Evolutionary conservation across 2,888 invertebrate species (phyloP), one percentile per base, ranked within the genome.

Genomic region (Thereva nobilitata): DNA sequence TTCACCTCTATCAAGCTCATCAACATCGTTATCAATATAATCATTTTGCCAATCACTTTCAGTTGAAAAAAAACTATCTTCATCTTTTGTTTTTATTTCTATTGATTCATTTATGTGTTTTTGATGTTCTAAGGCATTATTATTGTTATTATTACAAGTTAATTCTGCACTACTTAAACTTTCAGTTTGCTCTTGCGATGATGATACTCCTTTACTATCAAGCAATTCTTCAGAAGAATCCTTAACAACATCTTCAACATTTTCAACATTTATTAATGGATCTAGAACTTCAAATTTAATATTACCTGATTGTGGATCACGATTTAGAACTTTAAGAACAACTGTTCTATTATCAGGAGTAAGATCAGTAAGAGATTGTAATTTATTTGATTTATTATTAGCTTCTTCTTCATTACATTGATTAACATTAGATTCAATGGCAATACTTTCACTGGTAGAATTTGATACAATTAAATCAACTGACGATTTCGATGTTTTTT

Each of bases 241-340:
- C 23, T 42, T 37, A 6, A 64, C 64, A 12, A 54, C 64, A 9
- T 41, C 53, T 37, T 64, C 35, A 10, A 64, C 45, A 12, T 64
- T 64, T 35, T 64, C 64, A 47, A 37, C 37, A n/a, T 54, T 44
- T 23, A 64, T 55, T 4, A 64, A 9, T 1, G 64, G 64, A 47
- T 64, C 54, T 40, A 64, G 47, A 2, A 64, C 10, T 38, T 64
- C 54, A 9, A 64, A 10, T 47, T 64, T 47, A 9, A 64, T 35
- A 6, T 64, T 45, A 10, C 54, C 64, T 2, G 64, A 47, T 8
- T 47, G 6, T 6, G 45, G 40, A 55, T 64, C 64, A 45, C 54
- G 42, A 55, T 64, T 54, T 2, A 64, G 8, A 6, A 64, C 53
- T 55, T 64, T 64, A 12, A 64, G n/a, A n/a, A 55, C 40, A 34